Conservation (phyloP, 2,888 invertebrate species). For the Drosophila siamana region DNA sequence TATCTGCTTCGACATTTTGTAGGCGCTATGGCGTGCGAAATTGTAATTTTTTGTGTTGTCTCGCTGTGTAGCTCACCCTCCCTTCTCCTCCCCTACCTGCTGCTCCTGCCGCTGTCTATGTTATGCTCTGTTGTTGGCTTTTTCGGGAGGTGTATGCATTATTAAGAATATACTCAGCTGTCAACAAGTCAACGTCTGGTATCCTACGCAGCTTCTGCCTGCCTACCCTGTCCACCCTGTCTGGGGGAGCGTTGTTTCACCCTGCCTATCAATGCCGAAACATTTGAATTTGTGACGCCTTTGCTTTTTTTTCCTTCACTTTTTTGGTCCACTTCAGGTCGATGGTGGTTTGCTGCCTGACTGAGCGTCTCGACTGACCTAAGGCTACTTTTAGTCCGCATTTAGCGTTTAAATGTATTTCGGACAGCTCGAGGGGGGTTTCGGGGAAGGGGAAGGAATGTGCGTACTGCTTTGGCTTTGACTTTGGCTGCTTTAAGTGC, state of each 20-base stretch:
- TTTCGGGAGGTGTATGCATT: conserved; percentile 62
- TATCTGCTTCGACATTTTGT: conserved; percentile 68
- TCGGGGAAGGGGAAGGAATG: neutral
- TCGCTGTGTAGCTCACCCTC: conserved; percentile 10
- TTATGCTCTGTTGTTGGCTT: conserved; percentile 39
- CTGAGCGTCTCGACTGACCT: conserved; percentile 5
- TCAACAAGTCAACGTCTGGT: conserved; percentile 76
- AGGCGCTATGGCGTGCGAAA: conserved; percentile 80
- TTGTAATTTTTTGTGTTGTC: conserved; percentile 72
- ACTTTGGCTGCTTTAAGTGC: conserved; percentile 31
- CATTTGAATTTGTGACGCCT: conserved; percentile 41
- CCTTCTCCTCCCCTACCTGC: conserved; percentile 15
- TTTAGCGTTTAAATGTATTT: conserved; percentile 7
- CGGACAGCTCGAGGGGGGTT: neutral
- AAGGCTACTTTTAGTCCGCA: conserved; percentile 11
- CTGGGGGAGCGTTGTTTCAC: neutral
- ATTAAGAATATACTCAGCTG: conserved; percentile 80
- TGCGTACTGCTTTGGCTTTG: neutral
- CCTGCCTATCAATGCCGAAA: conserved; percentile 13
- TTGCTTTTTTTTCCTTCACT: neutral
- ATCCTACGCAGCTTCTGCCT: conserved; percentile 30
- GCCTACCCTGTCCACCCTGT: neutral
- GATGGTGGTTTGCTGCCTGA: neutral
- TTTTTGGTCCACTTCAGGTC: conserved; percentile 4
- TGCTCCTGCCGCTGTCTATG: conserved; percentile 35